phyloP scores from a whole-genome alignment of 2,797 vertebrate genomes.

The Coracias cyanogaster region DNA sequence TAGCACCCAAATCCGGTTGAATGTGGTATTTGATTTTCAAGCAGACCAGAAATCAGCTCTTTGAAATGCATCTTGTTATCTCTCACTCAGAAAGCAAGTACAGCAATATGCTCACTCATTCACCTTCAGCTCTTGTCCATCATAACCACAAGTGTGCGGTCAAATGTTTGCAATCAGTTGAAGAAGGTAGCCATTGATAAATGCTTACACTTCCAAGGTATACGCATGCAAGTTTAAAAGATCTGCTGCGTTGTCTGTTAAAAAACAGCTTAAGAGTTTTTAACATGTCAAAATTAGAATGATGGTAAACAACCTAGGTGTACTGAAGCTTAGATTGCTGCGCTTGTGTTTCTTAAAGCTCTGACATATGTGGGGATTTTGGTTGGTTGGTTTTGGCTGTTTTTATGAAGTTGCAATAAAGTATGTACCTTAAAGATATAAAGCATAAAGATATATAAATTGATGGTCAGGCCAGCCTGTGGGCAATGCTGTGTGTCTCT shows the following conservation, averaged over 20 bases:
- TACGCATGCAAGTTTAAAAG: background rate
- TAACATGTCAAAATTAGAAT: no score
- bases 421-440: background rate
- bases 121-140: background rate
- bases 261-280: background rate
- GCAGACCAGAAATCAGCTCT: background rate
- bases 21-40: background rate
- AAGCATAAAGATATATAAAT: background rate
- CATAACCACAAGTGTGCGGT: background rate
- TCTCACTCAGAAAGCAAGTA: background rate
- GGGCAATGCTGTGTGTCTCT: accelerated
- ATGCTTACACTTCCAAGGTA: background rate
- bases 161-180: background rate
- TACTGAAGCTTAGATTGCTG: no score
- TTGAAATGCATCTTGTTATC: background rate
- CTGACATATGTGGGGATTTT: no score
- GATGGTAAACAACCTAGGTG: no score
- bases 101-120: background rate
- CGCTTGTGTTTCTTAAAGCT: no score
- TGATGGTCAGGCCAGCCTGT: background rate
- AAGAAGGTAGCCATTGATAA: background rate
- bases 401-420: background rate
- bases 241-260: background rate
- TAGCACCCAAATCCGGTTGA: background rate
- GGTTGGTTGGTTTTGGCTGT: background rate